Percentiles rank a stretch among this genome's conserved stretches.
Conservation (phyloP, 2,888 invertebrate genomes). For the Didymodactylos carnosus region DNA sequence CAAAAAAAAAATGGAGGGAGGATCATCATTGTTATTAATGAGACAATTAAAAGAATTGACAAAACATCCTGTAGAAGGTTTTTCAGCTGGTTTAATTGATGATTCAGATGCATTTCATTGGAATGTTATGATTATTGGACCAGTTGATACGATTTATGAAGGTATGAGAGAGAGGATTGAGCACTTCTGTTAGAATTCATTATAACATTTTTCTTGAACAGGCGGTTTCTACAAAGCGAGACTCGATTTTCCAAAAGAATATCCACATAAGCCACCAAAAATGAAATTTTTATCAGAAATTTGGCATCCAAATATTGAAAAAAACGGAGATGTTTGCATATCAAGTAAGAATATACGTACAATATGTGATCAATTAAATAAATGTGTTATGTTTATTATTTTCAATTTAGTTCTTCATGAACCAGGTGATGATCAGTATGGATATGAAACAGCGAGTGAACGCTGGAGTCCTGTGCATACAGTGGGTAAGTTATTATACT, state of each 20-base stretch:
- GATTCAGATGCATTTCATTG: constrained; percentile 98
- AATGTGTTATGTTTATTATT: no score
- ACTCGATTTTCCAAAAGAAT: constrained; percentile 91
- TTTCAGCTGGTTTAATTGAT: constrained; percentile 96
- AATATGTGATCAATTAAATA: not conserved
- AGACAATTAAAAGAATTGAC: constrained; percentile 54
- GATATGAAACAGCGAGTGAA: constrained; percentile 89
- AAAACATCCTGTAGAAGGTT: constrained; percentile 97
- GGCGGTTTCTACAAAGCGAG: constrained; percentile 99
- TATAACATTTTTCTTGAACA: constrained; percentile 42
- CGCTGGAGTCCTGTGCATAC: constrained; percentile 96
- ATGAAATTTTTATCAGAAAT: constrained; percentile 98
- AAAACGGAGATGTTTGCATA: constrained; percentile 90
- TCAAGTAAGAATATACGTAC: constrained; percentile 58
- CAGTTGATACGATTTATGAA: constrained; percentile 77
- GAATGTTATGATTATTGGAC: constrained; percentile 98
- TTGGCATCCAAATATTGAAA: constrained; percentile 97
- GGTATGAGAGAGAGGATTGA: no score
- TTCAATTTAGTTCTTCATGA: constrained; percentile 51
- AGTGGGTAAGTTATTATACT: constrained; percentile 42
- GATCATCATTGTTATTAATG: constrained; percentile 4
- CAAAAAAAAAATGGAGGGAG: no score
- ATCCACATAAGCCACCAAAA: constrained; percentile 89
- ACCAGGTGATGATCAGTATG: constrained; percentile 95
- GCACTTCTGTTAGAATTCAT: not conserved